These are phyloP conservation scores for Drosophila sturtevanti DNA, from an alignment of 1,140 invertebrate genomes.

Conservation along the genomic window DNA sequence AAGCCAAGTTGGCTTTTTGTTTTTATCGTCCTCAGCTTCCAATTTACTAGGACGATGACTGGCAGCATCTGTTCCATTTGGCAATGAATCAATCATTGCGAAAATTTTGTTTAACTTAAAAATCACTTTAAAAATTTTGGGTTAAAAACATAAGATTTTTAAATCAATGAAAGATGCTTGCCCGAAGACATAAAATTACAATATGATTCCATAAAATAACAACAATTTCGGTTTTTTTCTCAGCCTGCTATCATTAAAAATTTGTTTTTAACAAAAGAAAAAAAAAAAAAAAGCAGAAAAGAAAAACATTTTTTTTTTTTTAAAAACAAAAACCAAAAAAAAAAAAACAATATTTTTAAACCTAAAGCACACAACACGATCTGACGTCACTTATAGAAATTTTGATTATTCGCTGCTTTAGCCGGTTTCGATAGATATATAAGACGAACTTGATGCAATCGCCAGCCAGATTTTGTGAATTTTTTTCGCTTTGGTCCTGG, in stretches of 20 bases:
- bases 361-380: not conserved
- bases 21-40: not conserved
- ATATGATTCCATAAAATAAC: not conserved
- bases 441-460: slow-evolving; percentile 44
- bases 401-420: not conserved
- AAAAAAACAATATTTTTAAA: too few species aligned
- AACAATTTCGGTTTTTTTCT: not conserved
- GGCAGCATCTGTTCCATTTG: not conserved
- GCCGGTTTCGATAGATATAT: slow-evolving; percentile 51
- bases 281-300: not conserved
- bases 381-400: slow-evolving; percentile 15
- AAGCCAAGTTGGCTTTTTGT: slow-evolving; percentile 41
- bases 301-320: too few species aligned
- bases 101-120: not conserved
- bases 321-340: not conserved
- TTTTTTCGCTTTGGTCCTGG: slow-evolving; percentile 35
- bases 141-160: not conserved
- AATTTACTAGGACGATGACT: not conserved
- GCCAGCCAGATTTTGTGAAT: slow-evolving; percentile 47
- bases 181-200: not conserved
- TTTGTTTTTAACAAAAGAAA: not conserved
- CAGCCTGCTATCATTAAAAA: not conserved
- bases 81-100: not conserved
- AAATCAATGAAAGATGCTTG: not conserved
- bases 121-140: not conserved